Conservation (phyloP, 2,797 vertebrate genomes). For the Myiothlypis chrysogaster region DNA sequence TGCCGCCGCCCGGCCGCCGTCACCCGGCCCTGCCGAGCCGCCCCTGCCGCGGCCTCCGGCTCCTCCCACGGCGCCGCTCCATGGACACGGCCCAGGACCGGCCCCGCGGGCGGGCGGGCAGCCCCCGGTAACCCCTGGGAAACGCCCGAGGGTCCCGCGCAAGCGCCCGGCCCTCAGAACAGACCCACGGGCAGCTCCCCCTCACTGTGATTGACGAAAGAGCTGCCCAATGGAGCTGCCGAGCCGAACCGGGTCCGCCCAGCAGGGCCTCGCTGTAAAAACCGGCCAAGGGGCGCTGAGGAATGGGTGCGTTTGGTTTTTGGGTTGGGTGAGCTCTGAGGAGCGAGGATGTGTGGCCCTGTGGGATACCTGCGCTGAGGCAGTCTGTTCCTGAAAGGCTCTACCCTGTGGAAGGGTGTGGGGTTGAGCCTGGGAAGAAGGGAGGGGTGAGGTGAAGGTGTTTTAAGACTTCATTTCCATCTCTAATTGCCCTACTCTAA, state of each 20-base stretch:
- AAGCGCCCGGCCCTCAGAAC: rapidly evolving
- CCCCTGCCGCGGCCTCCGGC: not conserved
- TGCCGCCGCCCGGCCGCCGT: not conserved
- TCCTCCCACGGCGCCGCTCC: not conserved
- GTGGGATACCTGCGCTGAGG: rapidly evolving
- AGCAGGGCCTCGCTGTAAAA: rapidly evolving
- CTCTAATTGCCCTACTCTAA: not conserved
- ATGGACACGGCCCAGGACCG: not conserved
- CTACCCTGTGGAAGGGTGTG: not conserved
- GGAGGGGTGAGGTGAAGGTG: not conserved
- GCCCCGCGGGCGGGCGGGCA: not conserved
- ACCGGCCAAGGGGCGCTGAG: rapidly evolving
- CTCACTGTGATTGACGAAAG: rapidly evolving
- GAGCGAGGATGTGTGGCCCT: rapidly evolving
- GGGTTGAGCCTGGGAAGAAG: not conserved
- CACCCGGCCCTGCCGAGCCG: not conserved
- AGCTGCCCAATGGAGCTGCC: not conserved
- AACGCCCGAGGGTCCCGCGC: not conserved
- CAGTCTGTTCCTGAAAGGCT: not conserved
- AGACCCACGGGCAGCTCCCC: rapidly evolving
- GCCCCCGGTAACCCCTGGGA: not conserved
- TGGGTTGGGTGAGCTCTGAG: rapidly evolving
- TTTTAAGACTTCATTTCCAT: not conserved
- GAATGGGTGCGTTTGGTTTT: rapidly evolving
- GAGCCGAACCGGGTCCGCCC: not conserved